Base-by-base conservation (phyloP, 2,888 invertebrate genomes). In the Ophion slaviceki region DNA sequence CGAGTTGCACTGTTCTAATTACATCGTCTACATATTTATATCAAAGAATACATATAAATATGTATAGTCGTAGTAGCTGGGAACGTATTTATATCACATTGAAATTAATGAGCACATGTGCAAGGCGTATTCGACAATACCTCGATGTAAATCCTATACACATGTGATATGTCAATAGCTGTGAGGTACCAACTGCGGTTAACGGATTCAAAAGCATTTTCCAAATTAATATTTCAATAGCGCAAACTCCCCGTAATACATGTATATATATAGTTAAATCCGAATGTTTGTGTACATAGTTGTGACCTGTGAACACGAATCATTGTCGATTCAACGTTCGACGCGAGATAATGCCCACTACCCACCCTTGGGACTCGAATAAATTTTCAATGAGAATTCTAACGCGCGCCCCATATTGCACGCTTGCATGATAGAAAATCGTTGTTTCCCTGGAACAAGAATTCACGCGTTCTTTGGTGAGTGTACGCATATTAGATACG, bases 281-380 rank as follows among this genome's bases (percentile, higher is more conserved):
- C 24, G 47, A 2, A 68, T 14, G 36, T 70, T 20, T 45, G n/a
- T 53, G 5, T 40, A 57, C 17, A 53, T 71, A 45, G 40, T 20
- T 80, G 53, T 11, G 62, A 32, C 57, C 28, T 66, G 72, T 45
- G 80, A 80, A 78, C 72, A 47, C 75, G 85, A 85, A 85, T 85
- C 85, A 82, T 82, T 81, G 82, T 76, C 79, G 79, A 85, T 85
- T 80, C 82, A 85, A 80, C 81, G 77, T 72, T 85, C 81, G 32
- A 76, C 72, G 11, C 71, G 61, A 59, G 66, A 84, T 83, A 86
- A 86, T 80, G 72, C 67, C 36, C 28, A 17, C 28, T n/a, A 10
- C 40, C 57, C n/a, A 64, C 62, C 81, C 61, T 62, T 68, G 80
- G 85, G 70, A 85, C 64, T 82, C 79, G 59, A 82, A 85, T 85